Base-by-base conservation (phyloP, 2,797 vertebrate species). In the Gephyroberyx darwinii region DNA sequence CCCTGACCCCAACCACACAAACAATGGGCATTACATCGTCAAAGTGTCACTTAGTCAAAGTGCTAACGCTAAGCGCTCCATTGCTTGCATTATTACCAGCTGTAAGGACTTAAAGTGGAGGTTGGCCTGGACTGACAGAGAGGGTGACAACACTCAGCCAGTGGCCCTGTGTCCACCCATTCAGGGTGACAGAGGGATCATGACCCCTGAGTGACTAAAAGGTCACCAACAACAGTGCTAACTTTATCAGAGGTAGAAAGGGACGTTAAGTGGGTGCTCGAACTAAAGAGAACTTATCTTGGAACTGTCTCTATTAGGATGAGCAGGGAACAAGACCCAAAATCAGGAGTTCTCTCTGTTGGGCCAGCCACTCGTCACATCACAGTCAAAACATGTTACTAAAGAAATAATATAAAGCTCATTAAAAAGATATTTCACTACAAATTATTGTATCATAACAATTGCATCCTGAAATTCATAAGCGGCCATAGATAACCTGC, bases 41-140 rank as follows among this genome's bases (percentile, higher is more conserved):
- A 88, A 89, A 83, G 82, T 90, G 86, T 90, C 86, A 89, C 77
- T 86, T 80, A 86, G 78, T 72, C 80, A 77, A 65, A 69, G 75
- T 65, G 74, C 83, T 84, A 77, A 86, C 50, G 64, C 69, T 71
- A 75, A 85, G 80, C 56, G 73, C 85, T 80, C 57, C 72, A 74
- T 50, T 75, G 84, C 71, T 80, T 76, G 81, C 74, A 88, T 92
- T 90, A 84, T 88, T 73, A 63, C 52, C 82, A 84, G 84, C 80
- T 87, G 61, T 62, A 84, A 83, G 69, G 82, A 83, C 76, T 79
- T 84, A 86, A 87, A 88, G 75, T 75, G 75, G 77, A 84, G 85
- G 80, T 69, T 68, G 76, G 82, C 71, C 64, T 22, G 52, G 69
- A 61, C 50, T 73, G 58, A 86, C 84, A 82, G 58, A 5, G 65